phyloP scores from a whole-genome alignment of 2,888 invertebrate species.

The Sabatieria punctata region DNA sequence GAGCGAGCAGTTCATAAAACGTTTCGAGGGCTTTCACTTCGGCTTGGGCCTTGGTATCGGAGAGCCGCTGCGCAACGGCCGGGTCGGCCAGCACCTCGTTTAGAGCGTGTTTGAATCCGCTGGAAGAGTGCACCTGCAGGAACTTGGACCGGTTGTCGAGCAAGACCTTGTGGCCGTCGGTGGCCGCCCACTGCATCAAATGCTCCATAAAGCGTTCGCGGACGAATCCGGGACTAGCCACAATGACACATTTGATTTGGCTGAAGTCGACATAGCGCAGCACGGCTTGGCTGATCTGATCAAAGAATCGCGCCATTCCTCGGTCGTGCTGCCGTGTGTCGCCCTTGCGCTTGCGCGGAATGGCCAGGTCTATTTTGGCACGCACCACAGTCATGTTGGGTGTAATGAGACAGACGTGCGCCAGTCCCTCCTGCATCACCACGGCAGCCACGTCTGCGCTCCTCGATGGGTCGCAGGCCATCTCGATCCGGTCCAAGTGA shows the following conservation, averaged over 20 bases:
- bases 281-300: constrained; percentile 77
- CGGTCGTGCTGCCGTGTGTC: constrained; percentile 87
- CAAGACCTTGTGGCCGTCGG: constrained; percentile 71
- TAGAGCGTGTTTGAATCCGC: constrained; percentile 91
- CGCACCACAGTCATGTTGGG: constrained; percentile 87
- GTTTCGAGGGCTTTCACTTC: constrained; percentile 63
- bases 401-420: constrained; percentile 85
- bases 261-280: constrained; percentile 71
- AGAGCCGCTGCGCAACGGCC: constrained; percentile 46
- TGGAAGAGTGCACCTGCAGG: constrained; percentile 78
- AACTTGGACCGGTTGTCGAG: constrained; percentile 89
- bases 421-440: constrained; percentile 74
- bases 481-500: constrained; percentile 15
- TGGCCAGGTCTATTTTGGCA: constrained; percentile 83
- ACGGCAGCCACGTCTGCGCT: constrained; percentile 90
- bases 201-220: constrained; percentile 83
- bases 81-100: constrained; percentile 48
- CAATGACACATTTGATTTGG: constrained; percentile 79
- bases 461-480: constrained; percentile 75
- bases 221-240: constrained; percentile 96
- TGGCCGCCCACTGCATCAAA: constrained; percentile 74
- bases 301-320: constrained; percentile 62
- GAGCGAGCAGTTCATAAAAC: constrained; percentile 74
- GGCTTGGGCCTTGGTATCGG: constrained; percentile 86
- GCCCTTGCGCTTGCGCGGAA: constrained; percentile 88